Base-by-base conservation (phyloP, 2,113 vertebrate genomes). In the Myocastor coypus region DNA sequence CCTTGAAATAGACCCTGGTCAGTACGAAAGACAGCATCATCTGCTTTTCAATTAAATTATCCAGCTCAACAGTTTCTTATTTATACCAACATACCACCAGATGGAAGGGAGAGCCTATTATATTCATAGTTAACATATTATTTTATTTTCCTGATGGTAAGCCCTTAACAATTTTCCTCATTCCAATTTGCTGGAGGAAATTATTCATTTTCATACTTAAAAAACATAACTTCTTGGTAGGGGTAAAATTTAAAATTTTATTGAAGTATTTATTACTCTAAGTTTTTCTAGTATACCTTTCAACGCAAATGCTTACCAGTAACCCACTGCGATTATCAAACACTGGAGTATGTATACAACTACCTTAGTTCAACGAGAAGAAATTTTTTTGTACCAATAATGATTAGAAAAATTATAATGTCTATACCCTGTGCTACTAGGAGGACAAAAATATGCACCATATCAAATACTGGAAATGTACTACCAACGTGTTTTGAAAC, bases 11-110 rank as follows among this genome's bases (percentile, higher is more conserved):
- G 84, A 83, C 78, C 52, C 83, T 92, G 42, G 91, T 96, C 89
- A 81, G 68, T 93, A 83, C 82, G 88, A 97, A 94, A 95, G 86
- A 90, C 16, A 55, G 85, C 64, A 73, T 97, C 88, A 93, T 87
- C 91, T 93, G 77, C 83, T 96, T 96, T 75, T 97, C 86, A 83
- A 92, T 96, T 96, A 55, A 94, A 96, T 83, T 88, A 87, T 82
- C 95, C 93, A 89, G 84, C 89, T 97, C 92, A 57, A 97, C 95
- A 94, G 87, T 97, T 97, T 96, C 94, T 97, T 97, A 95, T 95
- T 91, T 95, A 97, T 30, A 96, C 71, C 57, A 93, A 93, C 1
- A 20, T 68, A 77, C 40, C 32, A 87, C 88, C 97, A 95, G 94
- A 97, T 96, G 98, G 87, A 97, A 40, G 30, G 94, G 32, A 97